Conservation (phyloP, 2,888 invertebrate genomes). For the Amphimallon solstitiale region DNA sequence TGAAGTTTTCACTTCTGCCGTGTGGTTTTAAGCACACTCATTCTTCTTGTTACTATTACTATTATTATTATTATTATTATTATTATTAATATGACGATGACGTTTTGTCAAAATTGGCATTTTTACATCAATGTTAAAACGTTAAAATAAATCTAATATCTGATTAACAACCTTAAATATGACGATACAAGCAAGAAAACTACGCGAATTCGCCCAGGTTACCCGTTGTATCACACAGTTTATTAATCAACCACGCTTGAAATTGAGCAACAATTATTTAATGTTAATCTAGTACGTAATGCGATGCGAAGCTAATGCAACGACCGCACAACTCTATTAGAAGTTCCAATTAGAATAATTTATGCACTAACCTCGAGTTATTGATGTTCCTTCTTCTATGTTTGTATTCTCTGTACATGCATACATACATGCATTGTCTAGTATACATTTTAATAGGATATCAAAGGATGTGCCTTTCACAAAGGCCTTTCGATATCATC, state of each 20-base stretch:
- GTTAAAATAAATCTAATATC: background rate
- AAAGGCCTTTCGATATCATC: conserved; percentile 4
- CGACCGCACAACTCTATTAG: conserved; percentile 29
- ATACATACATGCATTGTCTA: too few relatives aligned
- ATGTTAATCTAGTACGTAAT: conserved; percentile 31
- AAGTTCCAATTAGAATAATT: conserved; percentile 29
- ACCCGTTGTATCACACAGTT: conserved; percentile 19
- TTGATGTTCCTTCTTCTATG: conserved; percentile 5
- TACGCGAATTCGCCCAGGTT: conserved; percentile 19
- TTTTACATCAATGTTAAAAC: background rate
- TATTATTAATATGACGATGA: too few relatives aligned
- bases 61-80: too few relatives aligned
- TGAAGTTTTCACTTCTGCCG: too few relatives aligned
- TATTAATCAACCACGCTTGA: conserved; percentile 27
- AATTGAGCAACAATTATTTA: conserved; percentile 33
- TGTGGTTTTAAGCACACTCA: too few relatives aligned
- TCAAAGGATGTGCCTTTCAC: background rate
- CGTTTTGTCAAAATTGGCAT: too few relatives aligned
- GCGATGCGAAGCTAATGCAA: conserved; percentile 20
- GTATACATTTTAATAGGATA: background rate
- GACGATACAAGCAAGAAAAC: background rate
- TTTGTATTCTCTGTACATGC: background rate
- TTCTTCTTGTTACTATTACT: too few relatives aligned
- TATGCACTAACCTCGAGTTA: conserved; percentile 19
- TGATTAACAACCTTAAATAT: background rate